A percentile compares a stretch with the other conserved stretches of the same genome.
Evolutionary conservation across 2,113 vertebrate genomes (phyloP).

Genomic region (Sinocyclocheilus anshuiensis): DNA sequence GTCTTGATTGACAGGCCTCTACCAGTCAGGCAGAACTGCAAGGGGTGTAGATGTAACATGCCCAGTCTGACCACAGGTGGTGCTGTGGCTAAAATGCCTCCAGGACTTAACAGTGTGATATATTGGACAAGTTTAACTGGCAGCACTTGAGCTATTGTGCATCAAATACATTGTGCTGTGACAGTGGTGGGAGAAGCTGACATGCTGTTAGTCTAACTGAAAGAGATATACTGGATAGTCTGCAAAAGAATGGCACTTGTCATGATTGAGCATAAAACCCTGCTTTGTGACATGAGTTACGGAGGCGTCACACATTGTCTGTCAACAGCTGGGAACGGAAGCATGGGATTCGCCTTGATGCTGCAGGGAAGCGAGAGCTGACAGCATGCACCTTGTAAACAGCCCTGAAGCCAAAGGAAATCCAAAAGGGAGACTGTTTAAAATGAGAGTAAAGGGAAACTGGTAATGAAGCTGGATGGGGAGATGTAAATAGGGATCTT

Average conservation of each 20-base stretch:
- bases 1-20: neutral
- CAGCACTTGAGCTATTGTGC: neutral
- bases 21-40: neutral
- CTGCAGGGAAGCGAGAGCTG: neutral
- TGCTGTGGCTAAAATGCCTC: neutral
- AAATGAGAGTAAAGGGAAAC: neutral
- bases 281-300: neutral
- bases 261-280: neutral
- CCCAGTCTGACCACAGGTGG: neutral
- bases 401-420: slow-evolving; percentile 6
- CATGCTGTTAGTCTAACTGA: slow-evolving; percentile 8
- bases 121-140: slow-evolving; percentile 16
- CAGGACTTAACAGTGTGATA: neutral
- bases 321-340: neutral
- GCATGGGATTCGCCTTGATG: neutral
- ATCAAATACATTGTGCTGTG: neutral
- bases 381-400: neutral
- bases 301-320: neutral
- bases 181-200: neutral
- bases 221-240: neutral
- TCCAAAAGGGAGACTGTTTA: neutral
- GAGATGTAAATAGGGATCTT: neutral
- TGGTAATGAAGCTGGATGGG: neutral
- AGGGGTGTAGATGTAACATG: neutral
- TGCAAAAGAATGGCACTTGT: neutral